These are phyloP conservation scores for Mechanitis messenoides DNA, from an alignment of 2,888 invertebrate genomes.

Conservation along the genomic window DNA sequence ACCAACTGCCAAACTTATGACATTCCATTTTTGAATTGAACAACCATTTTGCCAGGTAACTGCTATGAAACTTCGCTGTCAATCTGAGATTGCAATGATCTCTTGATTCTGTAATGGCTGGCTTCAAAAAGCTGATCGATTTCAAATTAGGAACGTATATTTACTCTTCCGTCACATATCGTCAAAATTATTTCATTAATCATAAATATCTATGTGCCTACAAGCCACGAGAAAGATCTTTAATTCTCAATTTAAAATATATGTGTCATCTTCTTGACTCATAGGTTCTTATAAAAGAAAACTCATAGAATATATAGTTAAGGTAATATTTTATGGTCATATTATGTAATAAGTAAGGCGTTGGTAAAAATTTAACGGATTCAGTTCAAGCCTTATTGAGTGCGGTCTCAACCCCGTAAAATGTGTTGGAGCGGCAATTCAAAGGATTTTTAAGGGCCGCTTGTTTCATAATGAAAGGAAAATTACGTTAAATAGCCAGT, in stretches of 20 bases:
- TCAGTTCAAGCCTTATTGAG: constrained; percentile 64
- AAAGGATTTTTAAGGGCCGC: constrained; percentile 66
- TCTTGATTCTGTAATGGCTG: constrained; percentile 18
- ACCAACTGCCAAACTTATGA: constrained; percentile 73
- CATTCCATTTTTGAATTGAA: constrained; percentile 64
- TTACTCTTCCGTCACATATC: too few relatives aligned
- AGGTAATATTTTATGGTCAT: constrained; percentile 12
- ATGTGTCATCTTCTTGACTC: too few relatives aligned
- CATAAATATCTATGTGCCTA: too few relatives aligned
- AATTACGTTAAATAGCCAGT: constrained; percentile 54
- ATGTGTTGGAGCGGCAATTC: constrained; percentile 71
- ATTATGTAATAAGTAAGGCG: constrained; percentile 13
- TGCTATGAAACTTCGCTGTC: constrained; percentile 23
- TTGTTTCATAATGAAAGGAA: constrained; percentile 57
- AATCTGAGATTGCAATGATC: constrained; percentile 17
- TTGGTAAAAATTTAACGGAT: constrained; percentile 33
- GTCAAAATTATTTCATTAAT: background rate
- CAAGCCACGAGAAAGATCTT: too few relatives aligned
- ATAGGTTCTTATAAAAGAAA: too few relatives aligned
- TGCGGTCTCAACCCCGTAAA: constrained; percentile 62
- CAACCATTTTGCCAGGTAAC: constrained; percentile 54
- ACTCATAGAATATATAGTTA: background rate
- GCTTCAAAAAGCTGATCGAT: background rate
- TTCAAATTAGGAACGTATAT: too few relatives aligned
- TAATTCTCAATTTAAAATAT: too few relatives aligned